These are phyloP conservation scores for Tonatia bakeri DNA, from an alignment of 2,113 vertebrate species.

Conservation along the genomic window DNA sequence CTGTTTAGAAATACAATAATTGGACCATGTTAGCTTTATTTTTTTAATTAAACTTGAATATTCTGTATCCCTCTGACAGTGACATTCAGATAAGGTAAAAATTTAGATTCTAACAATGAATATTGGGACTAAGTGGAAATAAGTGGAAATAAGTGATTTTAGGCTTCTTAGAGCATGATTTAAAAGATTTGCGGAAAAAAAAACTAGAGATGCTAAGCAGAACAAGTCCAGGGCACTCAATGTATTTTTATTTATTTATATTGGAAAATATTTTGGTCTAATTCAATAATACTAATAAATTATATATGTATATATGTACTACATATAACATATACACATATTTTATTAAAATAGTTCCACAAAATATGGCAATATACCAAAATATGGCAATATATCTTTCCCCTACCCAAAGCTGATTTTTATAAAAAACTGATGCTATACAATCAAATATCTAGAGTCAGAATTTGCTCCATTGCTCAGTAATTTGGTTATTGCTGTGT, in stretches of 20 bases:
- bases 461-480: background rate
- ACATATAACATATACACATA: rapidly evolving
- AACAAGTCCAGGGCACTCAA: background rate
- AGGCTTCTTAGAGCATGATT: background rate
- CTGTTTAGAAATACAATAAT: background rate
- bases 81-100: background rate
- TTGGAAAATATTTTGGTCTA: background rate
- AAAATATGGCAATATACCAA: background rate
- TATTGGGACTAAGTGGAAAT: background rate
- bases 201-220: background rate
- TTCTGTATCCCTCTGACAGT: background rate
- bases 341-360: background rate
- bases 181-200: background rate
- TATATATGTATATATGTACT: background rate
- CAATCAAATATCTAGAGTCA: background rate
- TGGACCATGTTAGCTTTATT: too few species aligned
- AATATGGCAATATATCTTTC: too few species aligned
- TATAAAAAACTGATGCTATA: background rate
- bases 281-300: background rate
- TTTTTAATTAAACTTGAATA: background rate
- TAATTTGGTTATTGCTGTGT: background rate
- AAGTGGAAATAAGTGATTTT: background rate
- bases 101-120: background rate
- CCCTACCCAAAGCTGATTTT: background rate
- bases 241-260: background rate